phyloP scores from a whole-genome alignment of 2,888 invertebrate genomes.

The Drosophila anceps region DNA sequence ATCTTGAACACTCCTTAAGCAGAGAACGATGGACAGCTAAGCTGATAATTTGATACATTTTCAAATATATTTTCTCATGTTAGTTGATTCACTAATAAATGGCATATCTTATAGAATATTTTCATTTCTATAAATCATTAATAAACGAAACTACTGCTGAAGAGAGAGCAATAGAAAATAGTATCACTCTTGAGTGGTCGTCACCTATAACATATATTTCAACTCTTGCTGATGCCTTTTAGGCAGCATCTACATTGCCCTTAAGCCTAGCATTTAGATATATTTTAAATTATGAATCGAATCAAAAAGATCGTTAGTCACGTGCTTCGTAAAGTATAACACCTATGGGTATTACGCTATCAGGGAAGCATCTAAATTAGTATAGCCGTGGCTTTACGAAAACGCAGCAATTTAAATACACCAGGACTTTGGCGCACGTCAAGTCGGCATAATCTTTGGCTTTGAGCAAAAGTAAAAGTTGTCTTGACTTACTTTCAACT shows the following conservation, averaged over 20 bases:
- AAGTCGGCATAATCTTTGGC: conserved; percentile 58
- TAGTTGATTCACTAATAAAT: not conserved
- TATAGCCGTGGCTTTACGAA: conserved; percentile 16
- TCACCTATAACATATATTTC: not conserved
- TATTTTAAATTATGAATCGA: conserved; percentile 20
- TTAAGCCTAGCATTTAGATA: not conserved
- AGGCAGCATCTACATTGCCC: too few species aligned
- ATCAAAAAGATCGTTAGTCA: conserved; percentile 30
- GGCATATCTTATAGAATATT: not conserved
- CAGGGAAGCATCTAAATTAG: conserved; percentile 43
- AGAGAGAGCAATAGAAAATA: not conserved
- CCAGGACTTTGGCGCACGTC: conserved; percentile 37
- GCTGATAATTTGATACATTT: not conserved
- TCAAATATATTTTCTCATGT: not conserved
- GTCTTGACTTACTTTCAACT: conserved; percentile 76
- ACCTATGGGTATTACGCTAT: conserved; percentile 25
- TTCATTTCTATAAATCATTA: accelerated
- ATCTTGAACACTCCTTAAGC: not conserved
- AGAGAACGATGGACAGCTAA: not conserved
- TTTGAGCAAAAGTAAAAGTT: conserved; percentile 69
- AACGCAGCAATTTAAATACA: conserved; percentile 34
- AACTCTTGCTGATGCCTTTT: too few species aligned
- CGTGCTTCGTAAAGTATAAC: conserved; percentile 28
- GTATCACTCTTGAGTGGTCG: not conserved
- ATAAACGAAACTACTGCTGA: not conserved